Evolutionary conservation across 2,888 invertebrate genomes (phyloP).

Genomic region (Drosophila nr. perissopoda): DNA sequence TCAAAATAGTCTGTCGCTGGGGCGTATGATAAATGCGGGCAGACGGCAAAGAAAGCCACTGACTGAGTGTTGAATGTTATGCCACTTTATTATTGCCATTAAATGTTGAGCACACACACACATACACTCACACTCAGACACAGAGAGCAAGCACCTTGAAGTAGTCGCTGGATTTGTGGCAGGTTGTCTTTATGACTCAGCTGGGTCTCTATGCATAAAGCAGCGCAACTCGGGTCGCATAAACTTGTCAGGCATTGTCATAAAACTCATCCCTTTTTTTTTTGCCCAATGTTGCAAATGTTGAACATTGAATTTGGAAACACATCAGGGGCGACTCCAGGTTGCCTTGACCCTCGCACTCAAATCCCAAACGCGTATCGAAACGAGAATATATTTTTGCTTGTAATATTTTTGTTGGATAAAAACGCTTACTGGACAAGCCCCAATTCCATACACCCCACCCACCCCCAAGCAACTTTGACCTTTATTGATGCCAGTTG

Average conservation of each 20-base stretch:
- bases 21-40: conserved; percentile 78
- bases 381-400: conserved; percentile 25
- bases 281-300: conserved; percentile 14
- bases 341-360: conserved; percentile 16
- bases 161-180: conserved; percentile 34
- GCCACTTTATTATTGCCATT: conserved; percentile 76
- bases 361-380: conserved; percentile 39
- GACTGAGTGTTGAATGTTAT: conserved; percentile 79
- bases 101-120: conserved; percentile 37
- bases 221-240: conserved; percentile 60
- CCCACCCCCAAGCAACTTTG: conserved; percentile 18
- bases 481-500: conserved; percentile 76
- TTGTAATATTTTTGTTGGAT: conserved; percentile 21
- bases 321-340: conserved; percentile 30
- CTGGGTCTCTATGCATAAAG: conserved; percentile 61
- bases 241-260: conserved; percentile 76
- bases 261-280: conserved; percentile 44
- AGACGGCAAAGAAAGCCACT: conserved; percentile 72
- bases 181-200: conserved; percentile 75
- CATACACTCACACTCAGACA: not conserved
- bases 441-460: not conserved
- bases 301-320: conserved; percentile 48
- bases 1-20: conserved; percentile 76
- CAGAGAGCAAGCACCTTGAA: conserved; percentile 12
- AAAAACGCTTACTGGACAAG: conserved; percentile 24